These are phyloP conservation scores for Rhinoderma darwinii DNA, from an alignment of 2,113 vertebrate genomes.

Conservation along the genomic window DNA sequence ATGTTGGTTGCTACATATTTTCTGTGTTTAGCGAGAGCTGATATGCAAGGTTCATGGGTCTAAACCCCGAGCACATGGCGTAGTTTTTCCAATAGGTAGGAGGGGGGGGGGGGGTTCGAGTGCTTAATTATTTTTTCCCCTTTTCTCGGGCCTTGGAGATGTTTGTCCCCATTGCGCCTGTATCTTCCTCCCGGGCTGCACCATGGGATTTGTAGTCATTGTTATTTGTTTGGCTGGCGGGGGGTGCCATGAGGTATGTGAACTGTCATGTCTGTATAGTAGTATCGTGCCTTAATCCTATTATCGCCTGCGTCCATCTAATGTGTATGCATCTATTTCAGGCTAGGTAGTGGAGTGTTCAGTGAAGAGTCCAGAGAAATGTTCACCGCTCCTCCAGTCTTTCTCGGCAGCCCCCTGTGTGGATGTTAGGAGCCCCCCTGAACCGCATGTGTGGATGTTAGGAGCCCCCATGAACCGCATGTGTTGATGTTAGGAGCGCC, in stretches of 20 bases:
- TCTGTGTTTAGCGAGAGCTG: not conserved
- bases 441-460: no score
- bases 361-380: no score
- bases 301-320: no score
- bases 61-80: slow-evolving; percentile 59
- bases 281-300: no score
- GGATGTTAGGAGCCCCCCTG: no score
- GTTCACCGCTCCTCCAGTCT: no score
- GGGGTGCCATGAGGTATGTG: slow-evolving; percentile 28
- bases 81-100: not conserved
- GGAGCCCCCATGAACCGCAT: no score
- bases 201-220: slow-evolving; percentile 61
- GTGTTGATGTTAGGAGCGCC: no score
- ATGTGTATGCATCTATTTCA: not conserved
- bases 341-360: no score
- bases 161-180: slow-evolving; percentile 62
- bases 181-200: slow-evolving; percentile 57
- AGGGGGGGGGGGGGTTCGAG: slow-evolving; percentile 30
- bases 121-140: slow-evolving; percentile 18
- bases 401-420: no score
- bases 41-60: not conserved
- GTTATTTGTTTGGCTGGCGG: not conserved
- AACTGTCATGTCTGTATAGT: not conserved
- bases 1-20: not conserved
- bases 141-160: slow-evolving; percentile 49